Base-by-base conservation (phyloP, 2,888 invertebrate genomes). In the Autographa pulchrina region DNA sequence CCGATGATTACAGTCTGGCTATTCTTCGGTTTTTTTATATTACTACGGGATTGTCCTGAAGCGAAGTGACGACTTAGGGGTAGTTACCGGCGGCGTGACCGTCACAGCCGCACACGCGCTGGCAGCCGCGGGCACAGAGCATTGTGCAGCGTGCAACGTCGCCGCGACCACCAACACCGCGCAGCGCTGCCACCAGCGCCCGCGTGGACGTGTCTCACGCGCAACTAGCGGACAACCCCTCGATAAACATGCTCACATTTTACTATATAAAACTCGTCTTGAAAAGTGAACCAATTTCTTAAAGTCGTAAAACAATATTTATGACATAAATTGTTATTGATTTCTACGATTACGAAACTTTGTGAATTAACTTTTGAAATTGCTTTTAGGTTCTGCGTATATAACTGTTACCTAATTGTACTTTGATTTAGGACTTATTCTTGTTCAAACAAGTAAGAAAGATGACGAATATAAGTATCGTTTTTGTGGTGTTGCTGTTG, bases 1-100 rank as follows among this genome's bases (percentile, higher is more conserved):
- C 9, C 41, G 13, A 13, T 41, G 11, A 41, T 14, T 41, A 41
- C 1, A 9, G 14, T 13, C 41, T 13, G 13, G 13, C 14, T 41
- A 2, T 41, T 13, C 9, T 9, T 9, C 2, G 14, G 41, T 41
- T 13, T 0, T 14, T 41, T 41, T 41, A 41, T 14, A 41, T 41
- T 13, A 41, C 18, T n/a, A 18, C 20, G 14, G 11, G 0, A 20
- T 13, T n/a, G 31, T 62, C 32, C 32, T 25, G 48, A 52, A 62
- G 32, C 31, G 11, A 62, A 32, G 32, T 31, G 62, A 32, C 32
- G 52, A 63, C 32, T 11, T 63, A 62, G 62, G 11, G 52, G 52
- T 62, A 52, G 16, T 32, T 32, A 31, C 63, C 32, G 25, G 11
- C 25, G 13, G 59, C 32, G 54, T 54, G 25, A 14, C 35, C n/a